Base-by-base conservation (phyloP, 2,113 vertebrate genomes). In the Bucco capensis region DNA sequence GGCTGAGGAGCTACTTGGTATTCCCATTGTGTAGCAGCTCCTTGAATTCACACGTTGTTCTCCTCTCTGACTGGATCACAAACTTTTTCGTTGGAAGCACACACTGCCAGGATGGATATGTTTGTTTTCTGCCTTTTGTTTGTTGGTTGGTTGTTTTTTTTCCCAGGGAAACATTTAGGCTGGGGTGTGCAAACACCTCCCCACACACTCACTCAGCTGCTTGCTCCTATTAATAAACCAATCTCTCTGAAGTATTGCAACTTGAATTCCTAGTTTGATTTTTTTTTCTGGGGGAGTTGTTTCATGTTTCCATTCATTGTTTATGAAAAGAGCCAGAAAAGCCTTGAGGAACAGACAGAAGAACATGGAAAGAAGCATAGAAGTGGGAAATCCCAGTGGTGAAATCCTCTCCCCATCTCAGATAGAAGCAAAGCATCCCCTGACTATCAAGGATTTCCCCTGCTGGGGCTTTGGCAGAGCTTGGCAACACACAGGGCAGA, bases 71-170 rank as follows among this genome's bases (percentile, higher is more conserved):
- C 77, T 73, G 77, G 65, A 90, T 66, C 62, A 60, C 89, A 91
- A 96, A 95, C 89, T 89, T 96, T 94, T 87, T 91, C 81, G 73
- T 73, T 51, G 56, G 76, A 90, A 91, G 66, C 60, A 30, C 5
- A 69, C 46, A 44, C 67, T 24, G 75, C 62, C 69, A 14, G 58
- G 86, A 93, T 62, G 57, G 92, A 69, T 84, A 33, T 51, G 58
- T 82, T 86, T 74, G 77, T 50, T 91, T 92, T 87, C 74, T 79
- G 70, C n/a, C 65, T 51, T 62, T 42, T 42, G 40, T 42, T 15
- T 42, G 11, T 11, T 42, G 11, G 40, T 42, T 42, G 11, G 11
- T 42, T 42, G 11, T 33, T n/a, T n/a, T 50, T 8, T 31, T n/a
- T 19, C 12, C 51, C 58, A 40, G 69, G 38, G 75, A 71, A 89